phyloP scores from a whole-genome alignment of 2,113 vertebrate species.

The Nothoprocta pentlandii region DNA sequence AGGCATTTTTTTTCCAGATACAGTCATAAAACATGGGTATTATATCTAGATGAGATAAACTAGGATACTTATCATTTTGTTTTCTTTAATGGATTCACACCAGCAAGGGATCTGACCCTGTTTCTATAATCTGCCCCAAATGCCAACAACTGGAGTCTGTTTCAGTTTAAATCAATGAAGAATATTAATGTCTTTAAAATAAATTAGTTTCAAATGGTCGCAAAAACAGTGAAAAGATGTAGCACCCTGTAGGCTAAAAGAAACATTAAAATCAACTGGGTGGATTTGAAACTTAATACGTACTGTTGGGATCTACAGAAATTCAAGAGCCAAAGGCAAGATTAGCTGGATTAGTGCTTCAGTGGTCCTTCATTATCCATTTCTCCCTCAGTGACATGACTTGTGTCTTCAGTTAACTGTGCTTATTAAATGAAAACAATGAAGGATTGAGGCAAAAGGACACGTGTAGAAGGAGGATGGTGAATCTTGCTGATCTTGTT shows the following conservation, averaged over 20 bases:
- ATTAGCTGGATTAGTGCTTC: constrained; percentile 57
- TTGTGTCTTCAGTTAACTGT: constrained; percentile 15
- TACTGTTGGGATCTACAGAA: constrained; percentile 41
- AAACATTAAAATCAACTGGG: background rate
- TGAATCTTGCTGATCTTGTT: constrained; percentile 7
- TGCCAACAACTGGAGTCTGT: background rate
- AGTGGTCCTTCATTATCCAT: constrained; percentile 60
- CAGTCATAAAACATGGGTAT: background rate
- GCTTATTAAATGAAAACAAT: constrained; percentile 44
- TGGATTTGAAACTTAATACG: constrained; percentile 30
- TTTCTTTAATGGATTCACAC: constrained; percentile 1
- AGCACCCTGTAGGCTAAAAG: background rate
- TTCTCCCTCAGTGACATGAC: constrained; percentile 32
- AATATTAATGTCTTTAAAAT: constrained; percentile 28
- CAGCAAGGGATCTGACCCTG: constrained; percentile 29
- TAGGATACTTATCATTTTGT: background rate
- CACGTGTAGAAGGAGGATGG: background rate
- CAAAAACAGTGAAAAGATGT: constrained; percentile 27
- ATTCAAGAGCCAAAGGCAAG: constrained; percentile 57
- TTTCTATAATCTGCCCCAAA: constrained; percentile 30
- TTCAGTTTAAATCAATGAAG: constrained; percentile 44
- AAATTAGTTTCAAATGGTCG: constrained; percentile 7
- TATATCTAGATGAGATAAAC: background rate
- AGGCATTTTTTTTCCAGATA: background rate
- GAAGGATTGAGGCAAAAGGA: constrained; percentile 17